Evolutionary conservation across 2,797 vertebrate species (phyloP), one percentile per base, ranked within the genome.

Genomic region (Scomberomorus guttatus): DNA sequence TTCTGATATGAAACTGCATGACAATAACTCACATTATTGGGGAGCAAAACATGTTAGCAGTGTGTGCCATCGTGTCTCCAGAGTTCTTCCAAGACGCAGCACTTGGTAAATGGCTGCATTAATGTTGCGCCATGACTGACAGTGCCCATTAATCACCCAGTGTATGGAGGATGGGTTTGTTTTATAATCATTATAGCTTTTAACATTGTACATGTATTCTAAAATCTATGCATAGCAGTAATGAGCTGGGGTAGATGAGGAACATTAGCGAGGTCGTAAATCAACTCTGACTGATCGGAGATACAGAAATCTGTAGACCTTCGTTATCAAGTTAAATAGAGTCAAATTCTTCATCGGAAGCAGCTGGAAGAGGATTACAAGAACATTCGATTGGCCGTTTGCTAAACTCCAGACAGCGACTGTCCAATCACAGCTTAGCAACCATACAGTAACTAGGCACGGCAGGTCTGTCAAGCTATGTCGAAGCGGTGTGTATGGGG

Each of bases 141-240:
- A 86, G 82, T 52, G 54, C 25, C 85, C 81, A 92, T 94, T 92
- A 93, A 93, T 93, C 93, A 94, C 84, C 64, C 52, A 29, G 68
- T 29, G 72, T 85, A 84, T 70, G 79, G 64, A 89, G 81, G 85
- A 90, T 86, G 80, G 87, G 57, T 80, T 88, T 90, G 89, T 90
- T 90, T 92, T 80, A 84, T 73, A 88, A 89, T 85, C 70, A 84
- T 82, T 90, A 85, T 48, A 78, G 84, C 84, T 82, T 80, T 87
- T 68, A 78, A 83, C 60, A 83, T 83, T 80, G 72, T 78, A 60
- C 81, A 74, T 77, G 67, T 70, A 69, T 87, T 90, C 70, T 59
- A 83, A 84, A 89, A 84, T 74, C 68, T 63, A 74, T 80, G 77
- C 71, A 62, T 64, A 29, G 73, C 66, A 52, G 75, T 84, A 90